Base-by-base conservation (phyloP, 2,113 vertebrate genomes). In the Strigops habroptila region DNA sequence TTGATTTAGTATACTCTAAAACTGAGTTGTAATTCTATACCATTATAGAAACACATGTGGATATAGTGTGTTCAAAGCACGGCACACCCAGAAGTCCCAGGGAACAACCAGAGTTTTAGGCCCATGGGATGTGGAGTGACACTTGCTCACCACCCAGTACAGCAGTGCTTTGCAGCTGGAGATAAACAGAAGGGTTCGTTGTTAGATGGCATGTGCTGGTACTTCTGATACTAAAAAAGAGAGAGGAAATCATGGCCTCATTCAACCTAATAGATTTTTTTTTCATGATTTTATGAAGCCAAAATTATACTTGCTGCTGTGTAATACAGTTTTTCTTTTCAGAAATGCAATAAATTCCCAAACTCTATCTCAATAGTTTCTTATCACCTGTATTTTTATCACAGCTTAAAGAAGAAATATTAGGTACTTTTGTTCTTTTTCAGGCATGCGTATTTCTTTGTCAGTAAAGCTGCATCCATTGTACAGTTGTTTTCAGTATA, bases 61-160 rank as follows among this genome's bases (percentile, higher is more conserved):
- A 24, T 22, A 18, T 7, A 28, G 14, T 4, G 13, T 7, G 2
- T 44, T 46, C 43, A 46, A 41, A 76, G 23, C n/a, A 14, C 48
- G 18, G 37, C 22, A 23, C 0, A 0, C 14, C 13, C 24, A 13
- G 16, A 33, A 19, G 57, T 24, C 28, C 9, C 2, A 12, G 17
- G 51, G 22, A 64, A 7, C 14, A 46, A 18, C 9, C 16, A 44
- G 18, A 71, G 28, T 24, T 19, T 63, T 46, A 79, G 41, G 48
- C 3, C 48, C 21, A 2, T 12, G 30, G 10, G 31, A 13, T 19
- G 18, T 9, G 18, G 8, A 2, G 0, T 39, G 59, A 28, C 31
- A 22, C 37, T 70, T 51, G 6, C 51, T 53, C 37, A 67, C 4
- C 18, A 51, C 14, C 51, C 46, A 28, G 25, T 10, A 18, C 9